Base-by-base conservation (phyloP, 1,140 invertebrate genomes). In the Hirudo medicinalis region DNA sequence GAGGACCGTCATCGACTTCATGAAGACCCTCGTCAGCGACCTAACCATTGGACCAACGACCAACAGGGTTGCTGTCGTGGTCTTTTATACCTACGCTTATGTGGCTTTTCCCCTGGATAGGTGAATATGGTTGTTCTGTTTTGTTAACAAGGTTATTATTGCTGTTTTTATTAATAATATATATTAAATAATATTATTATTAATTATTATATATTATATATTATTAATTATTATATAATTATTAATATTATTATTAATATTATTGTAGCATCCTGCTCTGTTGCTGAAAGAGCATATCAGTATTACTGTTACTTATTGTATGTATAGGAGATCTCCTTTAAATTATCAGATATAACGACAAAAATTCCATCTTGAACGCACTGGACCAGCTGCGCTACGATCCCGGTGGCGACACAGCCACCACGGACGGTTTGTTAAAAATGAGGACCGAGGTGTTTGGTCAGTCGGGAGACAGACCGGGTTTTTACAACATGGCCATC, bases 381-480 rank as follows among this genome's bases (percentile, higher is more conserved):
- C 36, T 73, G n/a, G 22, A 66, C 19, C 13, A 17, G 0, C 19
- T 71, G 20, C 55, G 29, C 11, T 74, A 74, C 54, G 43, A 49
- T 49, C 57, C 36, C 8, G 70, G 70, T 17, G 70, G 70, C 0
- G 57, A 55, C 11, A 71, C 70, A 6, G 54, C 29, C 70, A 71
- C 70, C 6, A 32, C 54, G 5, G 54, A 27, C 5, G 70, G 70
- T 63, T 22, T 71, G 25, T 6, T 13, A 9, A 29, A 29, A 32
- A 71, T 71, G 70, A n/a, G 70, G 20, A 71, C 70, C 40, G n/a
- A 71, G 55, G 54, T 71, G 11, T 71, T 71, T 54, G 55, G 29
- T n/a, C 15, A 17, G 27, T 19, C 43, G 25, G 55, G 54, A 22
- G 22, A 57, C 36, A 19, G 70, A 60, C 70, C 2, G 6, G 20